These are phyloP conservation scores for Pollimyrus isidori DNA, from an alignment of 2,113 vertebrate species.

Conservation along the genomic window DNA sequence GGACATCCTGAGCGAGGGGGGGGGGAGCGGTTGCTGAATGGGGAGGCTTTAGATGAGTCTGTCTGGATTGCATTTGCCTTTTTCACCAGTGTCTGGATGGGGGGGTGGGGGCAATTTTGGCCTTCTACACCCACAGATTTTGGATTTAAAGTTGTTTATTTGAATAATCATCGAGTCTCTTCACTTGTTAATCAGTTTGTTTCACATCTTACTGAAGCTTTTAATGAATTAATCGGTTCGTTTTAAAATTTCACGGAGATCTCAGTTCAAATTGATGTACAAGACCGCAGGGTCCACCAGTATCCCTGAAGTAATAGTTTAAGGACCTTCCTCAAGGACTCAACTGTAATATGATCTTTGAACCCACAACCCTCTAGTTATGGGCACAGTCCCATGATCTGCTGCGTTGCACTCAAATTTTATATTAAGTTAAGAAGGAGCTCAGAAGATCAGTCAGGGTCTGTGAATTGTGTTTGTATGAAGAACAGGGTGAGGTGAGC, in stretches of 20 bases:
- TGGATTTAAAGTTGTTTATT: not conserved
- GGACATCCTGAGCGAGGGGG: not conserved
- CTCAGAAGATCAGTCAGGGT: not conserved
- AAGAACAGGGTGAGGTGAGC: not conserved
- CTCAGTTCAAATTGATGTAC: not conserved
- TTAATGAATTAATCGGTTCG: not conserved
- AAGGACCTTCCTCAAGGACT: not conserved
- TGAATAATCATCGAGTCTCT: not conserved
- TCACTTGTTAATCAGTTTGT: not conserved
- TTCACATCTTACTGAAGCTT: not conserved
- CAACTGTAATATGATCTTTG: not conserved
- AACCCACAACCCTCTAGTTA: not conserved
- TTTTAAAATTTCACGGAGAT: not conserved
- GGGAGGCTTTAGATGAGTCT: conserved; percentile 52
- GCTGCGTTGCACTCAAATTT: not conserved
- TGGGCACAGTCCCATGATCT: not conserved
- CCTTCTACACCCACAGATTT: not conserved
- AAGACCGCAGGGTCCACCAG: not conserved
- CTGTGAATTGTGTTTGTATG: not conserved
- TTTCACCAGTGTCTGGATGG: not conserved
- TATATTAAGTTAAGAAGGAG: not conserved
- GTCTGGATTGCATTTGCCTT: conserved; percentile 64
- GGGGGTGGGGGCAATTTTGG: not conserved
- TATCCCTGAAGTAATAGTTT: not conserved
- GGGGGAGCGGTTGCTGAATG: conserved; percentile 44